phyloP scores from a whole-genome alignment of 1,140 invertebrate species.

The Sipha flava region DNA sequence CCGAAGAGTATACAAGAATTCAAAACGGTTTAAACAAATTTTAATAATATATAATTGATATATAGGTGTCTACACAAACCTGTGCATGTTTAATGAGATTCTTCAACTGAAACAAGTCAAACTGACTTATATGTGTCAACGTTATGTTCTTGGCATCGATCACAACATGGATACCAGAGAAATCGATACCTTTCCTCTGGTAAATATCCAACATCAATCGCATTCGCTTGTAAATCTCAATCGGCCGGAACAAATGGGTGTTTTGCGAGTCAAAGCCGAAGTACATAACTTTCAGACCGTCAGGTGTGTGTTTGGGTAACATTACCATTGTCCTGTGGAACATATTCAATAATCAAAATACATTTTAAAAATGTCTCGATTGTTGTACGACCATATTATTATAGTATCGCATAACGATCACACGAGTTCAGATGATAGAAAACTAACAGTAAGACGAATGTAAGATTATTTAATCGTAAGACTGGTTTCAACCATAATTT shows the following conservation, averaged over 20 bases:
- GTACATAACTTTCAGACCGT: conserved; percentile 19
- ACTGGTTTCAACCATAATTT: too few relatives aligned
- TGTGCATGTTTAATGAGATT: conserved; percentile 31
- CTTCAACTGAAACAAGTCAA: conserved; percentile 30
- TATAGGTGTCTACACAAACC: neutral
- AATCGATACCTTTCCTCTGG: conserved; percentile 25
- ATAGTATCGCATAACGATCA: too few relatives aligned
- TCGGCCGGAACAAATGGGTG: conserved; percentile 2
- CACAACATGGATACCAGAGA: conserved; percentile 25
- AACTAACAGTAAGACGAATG: too few relatives aligned
- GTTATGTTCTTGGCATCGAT: neutral
- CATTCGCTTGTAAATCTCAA: conserved; percentile 28
- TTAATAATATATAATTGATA: neutral
- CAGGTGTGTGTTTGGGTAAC: conserved; percentile 26
- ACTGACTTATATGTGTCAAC: conserved; percentile 18
- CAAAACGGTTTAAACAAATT: too few relatives aligned
- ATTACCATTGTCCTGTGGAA: conserved; percentile 20
- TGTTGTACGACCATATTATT: too few relatives aligned
- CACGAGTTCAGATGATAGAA: too few relatives aligned
- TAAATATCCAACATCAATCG: conserved; percentile 29
- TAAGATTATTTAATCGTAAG: too few relatives aligned
- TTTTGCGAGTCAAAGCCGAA: neutral
- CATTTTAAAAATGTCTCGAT: too few relatives aligned
- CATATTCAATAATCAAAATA: too few relatives aligned
- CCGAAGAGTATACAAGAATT: too few relatives aligned